Evolutionary conservation across 37 sponge, comb jelly and placozoan species (phyloP), one percentile per base, ranked within the genome.

Genomic region (Diacarnus erythraeanus): DNA sequence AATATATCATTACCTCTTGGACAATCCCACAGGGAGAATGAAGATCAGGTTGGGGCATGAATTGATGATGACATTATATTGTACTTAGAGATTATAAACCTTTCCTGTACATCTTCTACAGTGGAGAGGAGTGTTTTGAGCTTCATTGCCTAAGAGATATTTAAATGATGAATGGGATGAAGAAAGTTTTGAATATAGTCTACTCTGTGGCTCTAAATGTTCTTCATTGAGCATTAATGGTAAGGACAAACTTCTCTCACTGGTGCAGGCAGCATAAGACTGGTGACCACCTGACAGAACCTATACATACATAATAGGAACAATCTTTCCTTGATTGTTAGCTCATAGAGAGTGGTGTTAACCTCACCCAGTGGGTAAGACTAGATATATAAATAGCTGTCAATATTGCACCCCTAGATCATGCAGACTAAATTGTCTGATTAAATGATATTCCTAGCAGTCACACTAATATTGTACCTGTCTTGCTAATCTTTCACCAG

Each of bases 401-500:
- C 33, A 58, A 5, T n/a, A n/a, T n/a, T n/a, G n/a, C n/a, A n/a
- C n/a, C n/a, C n/a, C n/a, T n/a, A n/a, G n/a, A n/a, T n/a, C n/a
- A n/a, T n/a, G n/a, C n/a, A n/a, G n/a, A n/a, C n/a, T n/a, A n/a
- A n/a, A n/a, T n/a, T n/a, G n/a, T 29, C 39, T 2, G 2, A 56
- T 3, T 60, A 10, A 22, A 34, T 65, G 10, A 17, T 54, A 17
- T 54, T 54, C 17, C 56, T 20, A 60, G 23, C 9, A 60, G 27
- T n/a, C 61, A 26, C 27, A 26, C 10, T 54, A 54, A 20, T 20
- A 20, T 10, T 10, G 56, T 17, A 83, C 84, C 75, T 75, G 76
- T 51, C 20, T 41, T 2, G 77, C 77, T 42, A 83, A 60, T 69
- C 33, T 75, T 51, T 83, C 84, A 1, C 84, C 84, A 41, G 42